Evolutionary conservation across 2,113 vertebrate genomes (phyloP), one percentile per base, ranked within the genome.

Genomic region (Scytalopus superciliaris): DNA sequence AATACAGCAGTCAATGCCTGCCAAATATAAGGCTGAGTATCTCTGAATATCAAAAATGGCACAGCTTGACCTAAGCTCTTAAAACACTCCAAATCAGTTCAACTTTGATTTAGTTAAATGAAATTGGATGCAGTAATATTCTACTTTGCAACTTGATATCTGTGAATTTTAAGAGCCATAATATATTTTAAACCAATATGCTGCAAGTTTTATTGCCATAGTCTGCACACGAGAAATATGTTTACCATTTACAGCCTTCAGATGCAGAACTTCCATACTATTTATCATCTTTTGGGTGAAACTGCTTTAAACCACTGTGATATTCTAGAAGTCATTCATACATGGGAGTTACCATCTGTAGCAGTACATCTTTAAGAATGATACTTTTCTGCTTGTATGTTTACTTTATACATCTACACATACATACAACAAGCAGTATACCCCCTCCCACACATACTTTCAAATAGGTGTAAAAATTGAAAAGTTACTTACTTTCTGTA

Each of bases 401-500:
- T 62, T 89, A 59, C 56, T 86, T 53, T 66, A 35, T 17, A 56
- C 10, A 68, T n/a, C 25, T 40, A 16, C 23, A 74, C 12, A 70
- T 3, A 37, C 23, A 69, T 9, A 45, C 16, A 84, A 45, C 16
- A 84, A 80, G 23, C 19, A 77, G 23, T 19, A 73, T 31, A 37
- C 2, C 30, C 24, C 6, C 15, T 8, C 28, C 37, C 6, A 3
- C 0, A 2, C 19, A 69, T 5, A 35, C 15, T 93, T 73, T 40
- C 35, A 94, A 88, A 95, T 57, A 76, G 16, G 53, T 66, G 81
- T 30, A 7, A 60, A 60, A 40, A 55, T 47, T 60, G 8, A 80
- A 67, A 90, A 93, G 60, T 94, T 97, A 98, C 98, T 98, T 98
- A 98, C 98, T 98, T 98, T 97, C 98, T 98, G 95, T 63, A 78